Base-by-base conservation (phyloP, 2,113 vertebrate genomes). In the Bostrychus sinensis region DNA sequence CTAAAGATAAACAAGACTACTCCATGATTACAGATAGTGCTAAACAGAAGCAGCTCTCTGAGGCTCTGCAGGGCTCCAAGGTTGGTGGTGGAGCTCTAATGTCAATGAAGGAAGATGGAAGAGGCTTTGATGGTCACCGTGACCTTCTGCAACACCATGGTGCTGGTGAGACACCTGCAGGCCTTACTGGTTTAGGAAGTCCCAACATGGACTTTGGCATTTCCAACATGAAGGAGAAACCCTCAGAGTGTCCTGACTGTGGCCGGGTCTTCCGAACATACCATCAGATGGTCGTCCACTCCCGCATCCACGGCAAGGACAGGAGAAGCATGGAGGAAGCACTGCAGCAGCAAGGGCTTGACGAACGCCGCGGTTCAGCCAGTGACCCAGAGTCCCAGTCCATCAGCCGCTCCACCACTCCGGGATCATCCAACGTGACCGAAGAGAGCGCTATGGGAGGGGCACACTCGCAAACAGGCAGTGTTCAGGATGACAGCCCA, bases 321-420 rank as follows among this genome's bases (percentile, higher is more conserved):
- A 93, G 94, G 56, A 93, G 94, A 84, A 76, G 81, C 46, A 91
- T 92, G 0, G 96, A 98, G 3, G 97, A 98, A 14, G 90, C 85
- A 8, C 82, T 94, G 77, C 96, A 96, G 61, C 91, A 89, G 22
- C 86, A 87, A 61, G 88, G 86, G 61, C 88, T 97, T 2, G 97
- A 98, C 0, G 97, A 99, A 70, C 93, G 96, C 4, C 94, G 96
- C 0, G 97, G 96, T 25, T 99, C 97, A 3, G 96, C 96, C 67
- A 99, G 97, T 0, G 97, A 99, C 82, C 97, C 97, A 1, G 97
- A 99, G 85, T 99, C 96, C 62, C 97, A 99, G 89, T 98, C 97
- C 10, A 95, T 98, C 85, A 99, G 97, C 91, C 93, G 97, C 55
- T 98, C 96, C 0, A 99, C 97, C 70, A 99, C 96, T 7, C 96